A percentile compares a stretch with the other conserved stretches of the same genome.
Evolutionary conservation across 2,797 vertebrate species (phyloP).

Genomic region (Notolepis coatsorum): DNA sequence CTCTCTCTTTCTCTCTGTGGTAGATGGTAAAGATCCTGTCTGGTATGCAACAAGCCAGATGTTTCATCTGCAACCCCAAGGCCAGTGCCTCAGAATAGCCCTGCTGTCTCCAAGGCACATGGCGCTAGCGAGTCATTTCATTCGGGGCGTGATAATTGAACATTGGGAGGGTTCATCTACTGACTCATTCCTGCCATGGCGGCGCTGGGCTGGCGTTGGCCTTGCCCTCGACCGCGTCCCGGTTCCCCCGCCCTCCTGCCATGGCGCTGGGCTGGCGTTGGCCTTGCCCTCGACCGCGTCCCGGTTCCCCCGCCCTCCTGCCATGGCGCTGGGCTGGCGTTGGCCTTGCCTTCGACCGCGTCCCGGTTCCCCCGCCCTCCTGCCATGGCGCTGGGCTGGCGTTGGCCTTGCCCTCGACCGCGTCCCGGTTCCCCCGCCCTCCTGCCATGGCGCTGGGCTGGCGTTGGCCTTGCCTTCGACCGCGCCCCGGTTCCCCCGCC

Average conservation of each 20-base stretch:
- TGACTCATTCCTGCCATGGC: conserved; percentile 6
- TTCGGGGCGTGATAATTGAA: background rate
- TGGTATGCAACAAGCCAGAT: background rate
- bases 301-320: conserved; percentile 48
- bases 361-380: no score
- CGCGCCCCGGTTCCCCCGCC: no score
- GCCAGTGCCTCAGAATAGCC: background rate
- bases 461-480: no score
- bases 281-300: no score
- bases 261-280: background rate
- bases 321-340: conserved; percentile 26
- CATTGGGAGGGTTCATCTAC: background rate
- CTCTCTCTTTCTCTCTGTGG: background rate
- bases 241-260: background rate
- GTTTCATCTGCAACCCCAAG: background rate
- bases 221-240: conserved; percentile 40
- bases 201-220: conserved; percentile 35
- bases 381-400: no score
- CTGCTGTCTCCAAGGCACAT: background rate
- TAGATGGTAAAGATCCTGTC: background rate
- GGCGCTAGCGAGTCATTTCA: conserved; percentile 3
- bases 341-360: no score
- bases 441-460: no score
- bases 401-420: no score
- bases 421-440: no score